Conservation (phyloP, 2,888 invertebrate species). For the Nomada fucata region DNA sequence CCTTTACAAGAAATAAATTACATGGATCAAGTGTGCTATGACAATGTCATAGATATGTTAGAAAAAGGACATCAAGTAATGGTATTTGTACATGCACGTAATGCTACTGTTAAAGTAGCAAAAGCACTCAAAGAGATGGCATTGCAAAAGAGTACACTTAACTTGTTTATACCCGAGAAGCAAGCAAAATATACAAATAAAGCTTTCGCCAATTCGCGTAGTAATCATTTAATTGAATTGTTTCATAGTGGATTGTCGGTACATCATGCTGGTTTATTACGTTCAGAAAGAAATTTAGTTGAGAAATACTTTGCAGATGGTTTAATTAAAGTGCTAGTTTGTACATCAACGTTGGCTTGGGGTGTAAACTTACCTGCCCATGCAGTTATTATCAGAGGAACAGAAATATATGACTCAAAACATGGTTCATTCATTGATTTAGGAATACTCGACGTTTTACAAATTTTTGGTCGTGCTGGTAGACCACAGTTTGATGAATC, state of each 20-base stretch:
- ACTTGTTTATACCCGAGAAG: conserved; percentile 88
- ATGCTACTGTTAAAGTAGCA: conserved; percentile 96
- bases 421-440: conserved; percentile 97
- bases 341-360: conserved; percentile 99
- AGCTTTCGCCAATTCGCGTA: conserved; percentile 89
- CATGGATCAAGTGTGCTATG: conserved; percentile 97
- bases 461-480: conserved; percentile 99
- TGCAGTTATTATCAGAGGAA: conserved; percentile 97
- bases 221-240: conserved; percentile 92
- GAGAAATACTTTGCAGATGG: conserved; percentile 96
- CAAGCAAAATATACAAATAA: conserved; percentile 89
- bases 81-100: conserved; percentile 99
- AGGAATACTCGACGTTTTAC: conserved; percentile 98
- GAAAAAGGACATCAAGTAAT: conserved; percentile 97
- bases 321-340: conserved; percentile 87
- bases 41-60: conserved; percentile 94
- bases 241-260: conserved; percentile 95
- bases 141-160: conserved; percentile 89
- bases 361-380: conserved; percentile 99
- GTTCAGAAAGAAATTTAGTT: conserved; percentile 93
- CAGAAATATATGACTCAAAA: conserved; percentile 98
- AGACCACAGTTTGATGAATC: conserved; percentile 98
- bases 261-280: conserved; percentile 98
- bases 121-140: conserved; percentile 93
- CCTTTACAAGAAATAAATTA: conserved; percentile 88